Evolutionary conservation across 2,888 invertebrate genomes (phyloP), one percentile per base, ranked within the genome.

Genomic region (Phengaris alcon): DNA sequence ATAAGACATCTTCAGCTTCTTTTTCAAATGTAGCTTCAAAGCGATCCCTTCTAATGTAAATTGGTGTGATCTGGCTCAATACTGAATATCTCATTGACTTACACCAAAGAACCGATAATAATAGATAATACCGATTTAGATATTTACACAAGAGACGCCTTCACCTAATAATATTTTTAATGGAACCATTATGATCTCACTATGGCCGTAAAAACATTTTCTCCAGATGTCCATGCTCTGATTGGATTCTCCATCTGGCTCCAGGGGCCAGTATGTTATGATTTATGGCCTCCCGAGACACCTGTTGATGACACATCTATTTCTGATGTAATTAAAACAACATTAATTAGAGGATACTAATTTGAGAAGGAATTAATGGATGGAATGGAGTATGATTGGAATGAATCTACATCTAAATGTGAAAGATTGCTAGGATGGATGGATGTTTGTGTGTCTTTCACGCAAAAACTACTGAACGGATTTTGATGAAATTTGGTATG

Each of bases 231-330:
- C 64, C 64, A 10, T 22, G 10, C 22, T 10, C 22, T 59, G 59
- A 59, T 59, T 64, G 64, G 64, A 59, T 59, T 59, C 48, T 52
- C 52, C 52, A 52, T 52, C 64, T 64, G 64, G 35, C 35, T 35
- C 35, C 35, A 12, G 64, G 10, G 59, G 15, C 22, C 59, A 35
- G 35, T 64, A 64, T 44, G 64, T 44, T 64, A 64, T 64, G 64
- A 64, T 64, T 35, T 64, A 64, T 64, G 13, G 64, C 10, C 64
- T 12, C 64, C 6, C 6, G 1, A 35, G 64, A 64, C 64, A 64
- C 64, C 64, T 64, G 59, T 59, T 59, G 59, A 22, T 59, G 64
- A 64, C 64, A 64, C 3, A 64, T 64, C 35, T 59, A 59, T 59
- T 22, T 35, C 35, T 13, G 35, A 44, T 64, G 64, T 64, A 64